Percentiles rank a stretch among this genome's conserved stretches.
Conservation (phyloP, 2,797 vertebrate species). For the Pampus argenteus region DNA sequence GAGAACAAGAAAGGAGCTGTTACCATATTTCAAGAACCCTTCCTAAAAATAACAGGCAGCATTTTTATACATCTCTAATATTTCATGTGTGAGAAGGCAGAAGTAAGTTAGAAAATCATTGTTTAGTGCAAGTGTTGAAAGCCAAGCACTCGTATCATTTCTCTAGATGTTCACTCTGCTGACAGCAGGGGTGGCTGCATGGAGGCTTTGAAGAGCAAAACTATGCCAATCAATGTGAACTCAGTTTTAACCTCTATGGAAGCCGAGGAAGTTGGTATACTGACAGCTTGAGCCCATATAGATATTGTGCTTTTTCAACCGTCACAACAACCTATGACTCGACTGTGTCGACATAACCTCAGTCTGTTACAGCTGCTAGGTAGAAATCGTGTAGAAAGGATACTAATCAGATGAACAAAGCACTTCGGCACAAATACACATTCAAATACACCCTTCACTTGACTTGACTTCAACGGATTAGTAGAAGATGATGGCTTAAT, state of each 20-base stretch:
- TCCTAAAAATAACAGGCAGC: constrained; percentile 1
- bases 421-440: not conserved
- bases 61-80: not conserved
- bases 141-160: not conserved
- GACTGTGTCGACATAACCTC: constrained; percentile 39
- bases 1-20: not conserved
- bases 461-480: constrained; percentile 58
- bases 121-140: not conserved
- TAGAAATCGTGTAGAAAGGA: not conserved
- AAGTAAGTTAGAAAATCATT: not conserved
- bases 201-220: constrained; percentile 21
- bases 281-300: not conserved
- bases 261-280: constrained; percentile 7
- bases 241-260: constrained; percentile 10
- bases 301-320: not conserved
- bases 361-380: constrained; percentile 25
- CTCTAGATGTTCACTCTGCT: constrained; percentile 9
- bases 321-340: constrained; percentile 1
- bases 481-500: constrained; percentile 56
- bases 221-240: not conserved
- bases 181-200: constrained; percentile 30
- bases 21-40: not conserved
- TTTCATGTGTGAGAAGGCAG: not conserved
- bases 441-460: constrained; percentile 29
- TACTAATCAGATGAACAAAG: not conserved